Conservation (phyloP, 2,113 vertebrate species). For the Calidris pygmaea region DNA sequence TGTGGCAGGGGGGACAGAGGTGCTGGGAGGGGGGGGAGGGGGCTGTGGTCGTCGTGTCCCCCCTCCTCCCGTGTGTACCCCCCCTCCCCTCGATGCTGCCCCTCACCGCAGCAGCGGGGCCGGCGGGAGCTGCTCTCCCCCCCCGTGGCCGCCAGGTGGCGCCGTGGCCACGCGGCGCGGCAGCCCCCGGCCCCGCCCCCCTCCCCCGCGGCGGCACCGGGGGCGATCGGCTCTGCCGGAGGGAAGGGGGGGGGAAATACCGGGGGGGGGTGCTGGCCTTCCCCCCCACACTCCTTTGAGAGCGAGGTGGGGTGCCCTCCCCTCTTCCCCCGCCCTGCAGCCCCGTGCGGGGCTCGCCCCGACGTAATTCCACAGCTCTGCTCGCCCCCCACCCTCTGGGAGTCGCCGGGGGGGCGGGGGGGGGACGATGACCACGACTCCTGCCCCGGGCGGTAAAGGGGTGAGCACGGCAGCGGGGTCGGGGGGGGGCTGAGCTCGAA, state of each 20-base stretch:
- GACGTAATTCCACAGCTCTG: neutral
- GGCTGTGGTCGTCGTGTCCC: neutral
- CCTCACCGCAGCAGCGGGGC: neutral
- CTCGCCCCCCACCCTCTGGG: neutral
- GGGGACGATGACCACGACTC: neutral
- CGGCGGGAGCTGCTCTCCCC: neutral
- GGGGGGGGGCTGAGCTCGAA: too few relatives aligned
- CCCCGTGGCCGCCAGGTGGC: neutral
- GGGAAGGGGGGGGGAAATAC: too few relatives aligned
- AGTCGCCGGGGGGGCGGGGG: neutral
- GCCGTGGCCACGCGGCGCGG: neutral
- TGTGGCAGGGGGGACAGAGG: accelerated
- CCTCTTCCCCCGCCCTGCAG: neutral
- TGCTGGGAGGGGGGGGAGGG: neutral
- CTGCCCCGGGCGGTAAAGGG: too few relatives aligned
- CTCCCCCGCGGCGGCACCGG: too few relatives aligned
- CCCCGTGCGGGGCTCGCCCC: neutral
- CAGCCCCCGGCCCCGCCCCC: neutral
- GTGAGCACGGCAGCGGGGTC: neutral
- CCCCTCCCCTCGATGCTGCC: too few relatives aligned
- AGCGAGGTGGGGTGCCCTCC: neutral
- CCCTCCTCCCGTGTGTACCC: too few relatives aligned
- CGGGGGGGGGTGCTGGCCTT: neutral
- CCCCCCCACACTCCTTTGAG: too few relatives aligned
- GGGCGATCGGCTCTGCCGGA: too few relatives aligned